Evolutionary conservation across 2,888 invertebrate genomes (phyloP), one percentile per base, ranked within the genome.

Genomic region (Halocaridina rubra): DNA sequence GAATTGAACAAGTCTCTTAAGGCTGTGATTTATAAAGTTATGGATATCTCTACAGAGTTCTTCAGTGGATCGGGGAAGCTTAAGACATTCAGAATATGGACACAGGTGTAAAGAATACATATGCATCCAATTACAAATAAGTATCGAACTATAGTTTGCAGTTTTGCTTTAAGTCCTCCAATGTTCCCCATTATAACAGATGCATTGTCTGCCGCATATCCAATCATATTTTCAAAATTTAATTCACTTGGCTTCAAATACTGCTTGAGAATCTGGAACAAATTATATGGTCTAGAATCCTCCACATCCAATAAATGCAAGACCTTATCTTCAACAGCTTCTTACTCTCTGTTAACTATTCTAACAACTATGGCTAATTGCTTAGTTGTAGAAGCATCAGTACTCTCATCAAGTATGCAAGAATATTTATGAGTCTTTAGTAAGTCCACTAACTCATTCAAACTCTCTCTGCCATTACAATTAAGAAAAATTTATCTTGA

Each of bases 111-210:
- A 74, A 22, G 74, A 74, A 74, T 74, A 33, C 74, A 74, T 39
- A 74, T 74, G 33, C 74, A 74, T 33, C 46, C 74, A 74, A 74
- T 74, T 8, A 74, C 74, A 74, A 74, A 74, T 27, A 74, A 46
- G 39, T 30, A 33, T 29, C 39, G 72, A 32, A 53, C 53, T 53
- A n/a, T 19, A n/a, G n/a, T 19, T 19, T 53, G 53, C 53, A 53
- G 53, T 53, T 53, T 64, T 64, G 64, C 13, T 64, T 64, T 64
- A 19, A 64, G 22, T 16, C 64, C 64, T 13, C 64, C 64, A n/a
- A 5, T 64, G 22, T 29, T 13, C 22, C 64, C 64, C 19, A 64
- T 64, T 24, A 64, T 64, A 24, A 64, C 29, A 13, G 64, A 64
- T 22, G 19, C 64, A 64, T 29, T 64, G 22, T 64, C 64, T 19